Evolutionary conservation across 2,113 vertebrate genomes (phyloP).

Genomic region (Grammomys surdaster): DNA sequence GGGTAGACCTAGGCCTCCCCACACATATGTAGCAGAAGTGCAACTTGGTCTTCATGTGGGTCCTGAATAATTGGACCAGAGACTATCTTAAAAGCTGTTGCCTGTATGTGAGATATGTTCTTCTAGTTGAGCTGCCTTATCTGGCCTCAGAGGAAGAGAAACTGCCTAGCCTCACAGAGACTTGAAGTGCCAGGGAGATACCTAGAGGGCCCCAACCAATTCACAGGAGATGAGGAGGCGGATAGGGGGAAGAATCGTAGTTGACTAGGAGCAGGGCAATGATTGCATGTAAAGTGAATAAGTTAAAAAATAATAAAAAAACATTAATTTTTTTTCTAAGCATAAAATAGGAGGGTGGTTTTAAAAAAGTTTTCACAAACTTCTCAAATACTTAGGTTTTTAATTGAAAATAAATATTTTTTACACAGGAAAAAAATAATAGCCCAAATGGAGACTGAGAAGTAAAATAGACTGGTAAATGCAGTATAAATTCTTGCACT

Average conservation of each 20-base stretch:
- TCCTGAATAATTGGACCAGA: background rate
- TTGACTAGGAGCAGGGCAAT: background rate
- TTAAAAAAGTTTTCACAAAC: too few relatives aligned
- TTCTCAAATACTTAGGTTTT: too few relatives aligned
- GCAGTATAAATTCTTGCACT: background rate
- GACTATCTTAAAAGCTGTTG: too few relatives aligned
- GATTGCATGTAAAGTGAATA: background rate
- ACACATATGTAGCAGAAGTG: background rate
- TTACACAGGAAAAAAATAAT: background rate
- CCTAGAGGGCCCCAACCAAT: too few relatives aligned
- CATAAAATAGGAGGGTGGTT: too few relatives aligned
- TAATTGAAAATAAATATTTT: too few relatives aligned
- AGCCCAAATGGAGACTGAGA: background rate
- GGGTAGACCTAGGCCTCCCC: too few relatives aligned
- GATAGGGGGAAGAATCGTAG: background rate
- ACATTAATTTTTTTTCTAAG: too few relatives aligned
- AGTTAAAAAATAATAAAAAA: background rate
- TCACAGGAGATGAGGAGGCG: background rate
- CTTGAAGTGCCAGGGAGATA: background rate
- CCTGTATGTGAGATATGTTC: too few relatives aligned
- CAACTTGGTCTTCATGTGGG: background rate
- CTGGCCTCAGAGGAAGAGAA: background rate
- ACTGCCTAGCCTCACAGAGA: too few relatives aligned
- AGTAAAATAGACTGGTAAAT: background rate
- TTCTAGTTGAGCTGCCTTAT: background rate